Evolutionary conservation across 2,888 invertebrate genomes (phyloP).

Genomic region (Cantharis flavilabris): DNA sequence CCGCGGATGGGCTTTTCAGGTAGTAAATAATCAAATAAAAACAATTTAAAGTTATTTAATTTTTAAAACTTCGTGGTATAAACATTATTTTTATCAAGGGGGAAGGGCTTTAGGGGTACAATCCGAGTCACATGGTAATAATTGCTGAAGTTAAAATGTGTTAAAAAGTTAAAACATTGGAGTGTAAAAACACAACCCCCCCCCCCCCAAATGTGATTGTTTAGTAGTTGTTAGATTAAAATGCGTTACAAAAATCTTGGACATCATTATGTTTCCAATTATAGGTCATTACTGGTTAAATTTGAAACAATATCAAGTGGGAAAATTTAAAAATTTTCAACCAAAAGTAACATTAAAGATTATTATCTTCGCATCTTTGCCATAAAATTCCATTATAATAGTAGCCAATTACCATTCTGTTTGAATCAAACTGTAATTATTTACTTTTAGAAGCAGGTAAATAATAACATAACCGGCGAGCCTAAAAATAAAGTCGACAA

Average conservation of each 20-base stretch:
- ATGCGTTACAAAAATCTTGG: not conserved
- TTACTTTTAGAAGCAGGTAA: slow-evolving; percentile 30
- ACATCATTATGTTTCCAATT: not conserved
- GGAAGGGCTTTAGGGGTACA: too few species aligned
- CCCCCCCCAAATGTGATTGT: not conserved
- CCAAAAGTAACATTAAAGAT: not conserved
- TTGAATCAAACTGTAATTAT: slow-evolving; percentile 19
- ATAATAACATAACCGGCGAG: slow-evolving; percentile 34
- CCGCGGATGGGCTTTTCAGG: too few species aligned
- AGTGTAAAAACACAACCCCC: not conserved
- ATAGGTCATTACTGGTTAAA: not conserved
- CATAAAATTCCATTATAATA: slow-evolving; percentile 47
- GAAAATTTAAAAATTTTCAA: not conserved
- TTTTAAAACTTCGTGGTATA: too few species aligned
- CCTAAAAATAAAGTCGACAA: slow-evolving; percentile 29
- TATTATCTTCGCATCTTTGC: slow-evolving; percentile 18
- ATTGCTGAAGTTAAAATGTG: too few species aligned
- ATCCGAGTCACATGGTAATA: too few species aligned
- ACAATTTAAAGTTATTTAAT: too few species aligned
- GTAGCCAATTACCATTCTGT: slow-evolving; percentile 42
- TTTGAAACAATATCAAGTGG: slow-evolving; percentile 6
- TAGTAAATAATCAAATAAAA: too few species aligned
- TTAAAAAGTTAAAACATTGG: too few species aligned
- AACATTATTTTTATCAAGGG: too few species aligned
- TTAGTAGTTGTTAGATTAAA: not conserved